Evolutionary conservation across 2,888 invertebrate species (phyloP).

Genomic region (Calliphora vomitoria): DNA sequence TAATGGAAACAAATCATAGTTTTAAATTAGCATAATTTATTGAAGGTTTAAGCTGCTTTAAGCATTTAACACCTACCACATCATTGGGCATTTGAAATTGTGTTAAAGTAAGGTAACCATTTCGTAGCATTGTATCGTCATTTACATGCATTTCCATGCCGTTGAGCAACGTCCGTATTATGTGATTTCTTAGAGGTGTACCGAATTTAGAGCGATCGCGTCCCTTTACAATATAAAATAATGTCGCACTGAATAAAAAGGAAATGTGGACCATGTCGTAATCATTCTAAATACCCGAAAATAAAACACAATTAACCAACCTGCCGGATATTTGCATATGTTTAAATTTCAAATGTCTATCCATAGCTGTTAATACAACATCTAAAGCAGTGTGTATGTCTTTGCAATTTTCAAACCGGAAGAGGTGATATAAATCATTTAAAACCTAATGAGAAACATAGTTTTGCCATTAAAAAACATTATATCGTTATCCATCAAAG

Average conservation of each 20-base stretch:
- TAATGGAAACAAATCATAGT: slow-evolving; percentile 25
- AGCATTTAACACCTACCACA: slow-evolving; percentile 88
- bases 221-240: slow-evolving; percentile 97
- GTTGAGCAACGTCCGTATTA: slow-evolving; percentile 92
- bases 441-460: slow-evolving; percentile 87
- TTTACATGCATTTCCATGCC: slow-evolving; percentile 94
- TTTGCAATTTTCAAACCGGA: slow-evolving; percentile 92
- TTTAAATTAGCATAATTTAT: neutral
- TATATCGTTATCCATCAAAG: neutral
- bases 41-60: neutral
- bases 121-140: slow-evolving; percentile 97
- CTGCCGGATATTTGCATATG: slow-evolving; percentile 97
- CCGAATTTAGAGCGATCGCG: slow-evolving; percentile 91
- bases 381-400: slow-evolving; percentile 90
- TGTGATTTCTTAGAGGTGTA: slow-evolving; percentile 90
- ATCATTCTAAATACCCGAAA: neutral
- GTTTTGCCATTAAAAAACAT: too few species aligned
- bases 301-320: slow-evolving; percentile 83
- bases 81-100: slow-evolving; percentile 98
- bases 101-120: slow-evolving; percentile 97
- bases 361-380: slow-evolving; percentile 95
- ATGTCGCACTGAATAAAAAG: slow-evolving; percentile 90
- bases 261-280: neutral
- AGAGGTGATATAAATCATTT: slow-evolving; percentile 95
- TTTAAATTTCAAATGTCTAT: slow-evolving; percentile 92